Evolutionary conservation across 2,888 invertebrate genomes (phyloP), one percentile per base, ranked within the genome.

Genomic region (Scaptomyza tumidula): DNA sequence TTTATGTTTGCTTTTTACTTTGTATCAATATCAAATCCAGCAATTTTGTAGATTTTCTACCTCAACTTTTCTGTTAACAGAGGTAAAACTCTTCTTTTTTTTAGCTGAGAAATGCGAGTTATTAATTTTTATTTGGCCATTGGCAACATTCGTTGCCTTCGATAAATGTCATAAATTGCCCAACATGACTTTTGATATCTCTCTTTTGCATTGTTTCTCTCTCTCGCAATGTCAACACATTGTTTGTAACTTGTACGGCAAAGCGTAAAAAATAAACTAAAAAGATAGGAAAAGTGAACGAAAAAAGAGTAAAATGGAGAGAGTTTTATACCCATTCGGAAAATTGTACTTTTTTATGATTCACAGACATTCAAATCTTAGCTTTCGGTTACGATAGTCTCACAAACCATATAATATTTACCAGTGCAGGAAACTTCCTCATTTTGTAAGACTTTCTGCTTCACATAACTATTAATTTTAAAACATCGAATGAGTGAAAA

Each of bases 81-180:
- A n/a, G 24, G 11, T 9, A 41, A 16, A n/a, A 46, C 39, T 35
- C n/a, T n/a, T n/a, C n/a, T 9, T 24, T 27, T 16, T 52, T 58
- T 24, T n/a, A 58, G 41, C 58, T 76, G 37, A 3, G 16, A 3
- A 60, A 44, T 44, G 27, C 19, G 6, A 43, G 43, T 46, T 52
- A 56, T 76, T 64, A 53, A 71, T 62, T 48, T 61, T 45, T 49
- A 27, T 39, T n/a, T 60, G 53, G 35, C 46, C 54, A 37, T 53
- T 13, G 41, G 45, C 66, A 39, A 54, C 53, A n/a, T 49, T 31
- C 19, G 29, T 39, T 54, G 55, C 19, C 48, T 33, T 71, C 66
- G 80, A 73, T 82, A 76, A 82, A 64, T 66, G 63, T 62, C 77
- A 82, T 81, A 79, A 82, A 85, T 79, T 62, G 46, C 11, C 16